phyloP scores from a whole-genome alignment of 2,113 vertebrate genomes.

The Chamaetylas fuelleborni region DNA sequence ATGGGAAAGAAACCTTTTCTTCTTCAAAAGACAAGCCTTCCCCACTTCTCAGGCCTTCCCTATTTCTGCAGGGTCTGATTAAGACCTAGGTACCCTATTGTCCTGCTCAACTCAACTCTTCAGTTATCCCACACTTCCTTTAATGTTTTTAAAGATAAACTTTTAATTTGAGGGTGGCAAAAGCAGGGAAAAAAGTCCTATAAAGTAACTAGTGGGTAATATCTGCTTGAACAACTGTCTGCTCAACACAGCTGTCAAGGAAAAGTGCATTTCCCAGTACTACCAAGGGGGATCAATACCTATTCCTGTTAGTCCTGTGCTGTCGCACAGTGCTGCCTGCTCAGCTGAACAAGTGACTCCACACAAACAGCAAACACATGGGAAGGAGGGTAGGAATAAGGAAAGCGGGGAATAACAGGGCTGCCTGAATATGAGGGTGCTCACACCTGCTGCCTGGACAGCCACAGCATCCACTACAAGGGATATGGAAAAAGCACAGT shows the following conservation, averaged over 20 bases:
- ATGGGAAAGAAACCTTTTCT: not conserved
- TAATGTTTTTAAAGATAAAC: not conserved
- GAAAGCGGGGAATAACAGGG: not conserved
- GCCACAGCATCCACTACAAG: not conserved
- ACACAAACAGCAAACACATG: not conserved
- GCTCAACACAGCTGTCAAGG: not conserved
- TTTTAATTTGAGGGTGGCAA: not conserved
- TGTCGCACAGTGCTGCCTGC: not conserved
- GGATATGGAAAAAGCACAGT: not conserved
- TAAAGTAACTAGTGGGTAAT: not conserved
- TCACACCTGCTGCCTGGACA: not conserved
- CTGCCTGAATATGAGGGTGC: not conserved
- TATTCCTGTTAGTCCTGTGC: not conserved
- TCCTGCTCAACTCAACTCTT: not conserved
- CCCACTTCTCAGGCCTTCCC: not conserved
- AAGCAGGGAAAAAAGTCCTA: not conserved
- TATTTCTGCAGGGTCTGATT: not conserved
- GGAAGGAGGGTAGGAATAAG: not conserved
- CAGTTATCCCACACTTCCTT: not conserved
- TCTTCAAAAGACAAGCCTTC: not conserved
- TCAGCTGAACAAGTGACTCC: not conserved
- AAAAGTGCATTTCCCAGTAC: not conserved
- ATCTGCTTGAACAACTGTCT: not conserved
- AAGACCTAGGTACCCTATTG: not conserved
- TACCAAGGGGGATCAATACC: not conserved